Evolutionary conservation across 2,888 invertebrate species (phyloP), one percentile per base, ranked within the genome.

Genomic region (Pseudococcus viburni): DNA sequence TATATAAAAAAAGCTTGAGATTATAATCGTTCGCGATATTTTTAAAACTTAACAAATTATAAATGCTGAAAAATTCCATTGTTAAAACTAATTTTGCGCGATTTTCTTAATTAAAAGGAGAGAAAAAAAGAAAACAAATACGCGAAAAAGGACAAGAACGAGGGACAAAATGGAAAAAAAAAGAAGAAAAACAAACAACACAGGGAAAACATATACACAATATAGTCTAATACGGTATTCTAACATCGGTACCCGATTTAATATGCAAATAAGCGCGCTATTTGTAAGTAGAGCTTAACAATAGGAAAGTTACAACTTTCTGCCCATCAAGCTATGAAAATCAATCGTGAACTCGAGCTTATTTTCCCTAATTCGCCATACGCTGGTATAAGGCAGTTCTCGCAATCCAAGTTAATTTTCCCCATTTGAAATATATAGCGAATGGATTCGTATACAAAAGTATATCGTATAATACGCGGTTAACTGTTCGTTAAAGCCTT

Each of bases 11-110:
- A 80, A 80, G 80, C 80, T 42, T 42, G 80, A 80, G 80, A 80
- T 80, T 80, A 80, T 80, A 80, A 73, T 80, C 80, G 42, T 80
- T 80, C 80, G 80, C 68, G 68, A 73, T 73, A 73, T 33, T 73
- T 33, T 73, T 80, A 42, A 42, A 80, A 80, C n/a, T n/a, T 80
- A 42, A 80, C 46, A 11, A 73, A 73, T 33, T 73, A 39, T 80
- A 80, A 80, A 80, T 80, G 80, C 42, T 80, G 80, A 80, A 39
- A 39, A 59, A 59, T 19, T 19, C 6, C 59, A 59, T 73, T 26
- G 68, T 73, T 73, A 73, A 73, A 42, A 19, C 80, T 80, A 80
- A 80, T 80, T 80, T 42, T 80, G 80, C 80, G 80, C 42, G 42
- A 42, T n/a, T 80, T 80, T 42, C n/a, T 80, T 33, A 33, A 73